Percentiles rank a stretch among this genome's conserved stretches.
Conservation (phyloP, 2,113 vertebrate species). For the Siniperca knerii region DNA sequence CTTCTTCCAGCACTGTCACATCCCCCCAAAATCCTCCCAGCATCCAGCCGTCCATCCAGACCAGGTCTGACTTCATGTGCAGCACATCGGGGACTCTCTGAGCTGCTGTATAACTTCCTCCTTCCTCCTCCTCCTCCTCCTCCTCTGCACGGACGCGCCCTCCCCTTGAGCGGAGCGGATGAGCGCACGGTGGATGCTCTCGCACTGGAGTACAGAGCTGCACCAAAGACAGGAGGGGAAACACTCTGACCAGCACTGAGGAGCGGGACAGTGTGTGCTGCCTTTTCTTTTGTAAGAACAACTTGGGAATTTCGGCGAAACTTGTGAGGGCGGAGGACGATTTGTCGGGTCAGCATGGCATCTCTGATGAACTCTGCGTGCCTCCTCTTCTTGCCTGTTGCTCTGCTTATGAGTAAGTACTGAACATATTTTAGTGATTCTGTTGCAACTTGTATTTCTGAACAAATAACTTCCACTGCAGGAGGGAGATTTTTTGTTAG, state of each 20-base stretch:
- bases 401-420: slow-evolving; percentile 85
- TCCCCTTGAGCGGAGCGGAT: slow-evolving; percentile 59
- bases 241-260: slow-evolving; percentile 31
- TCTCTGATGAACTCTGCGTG: slow-evolving; percentile 76
- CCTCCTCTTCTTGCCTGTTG: slow-evolving; percentile 84
- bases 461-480: slow-evolving; percentile 8
- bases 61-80: neutral
- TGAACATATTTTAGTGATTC: neutral
- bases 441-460: neutral
- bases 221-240: slow-evolving; percentile 36
- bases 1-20: neutral
- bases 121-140: slow-evolving; percentile 21
- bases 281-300: neutral
- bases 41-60: neutral
- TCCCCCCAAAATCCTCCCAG: neutral
- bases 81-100: slow-evolving; percentile 19
- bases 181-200: slow-evolving; percentile 63
- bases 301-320: slow-evolving; percentile 21
- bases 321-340: slow-evolving; percentile 36
- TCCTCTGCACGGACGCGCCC: slow-evolving; percentile 58
- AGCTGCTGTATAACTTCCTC: slow-evolving; percentile 22
- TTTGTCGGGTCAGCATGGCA: slow-evolving; percentile 75
- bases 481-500: too few relatives aligned
- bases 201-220: slow-evolving; percentile 59
- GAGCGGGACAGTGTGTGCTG: slow-evolving; percentile 9